A percentile compares a stretch with the other conserved stretches of the same genome.
Evolutionary conservation across 2,888 invertebrate species (phyloP).

Genomic region (Neoascia interrupta): DNA sequence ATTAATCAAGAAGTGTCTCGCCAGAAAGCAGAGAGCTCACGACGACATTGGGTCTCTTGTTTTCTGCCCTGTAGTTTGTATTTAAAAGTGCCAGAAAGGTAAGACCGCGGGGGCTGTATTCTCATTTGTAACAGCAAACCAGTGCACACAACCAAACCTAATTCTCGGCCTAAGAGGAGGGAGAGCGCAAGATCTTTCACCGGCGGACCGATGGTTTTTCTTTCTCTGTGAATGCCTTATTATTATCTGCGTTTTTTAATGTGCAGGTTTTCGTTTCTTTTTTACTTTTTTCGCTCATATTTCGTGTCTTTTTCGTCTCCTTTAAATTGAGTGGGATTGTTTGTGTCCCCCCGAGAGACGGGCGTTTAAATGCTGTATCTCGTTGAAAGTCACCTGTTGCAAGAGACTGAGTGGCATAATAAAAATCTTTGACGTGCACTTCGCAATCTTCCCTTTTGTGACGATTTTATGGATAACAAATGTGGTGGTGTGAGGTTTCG

Average conservation of each 20-base stretch:
- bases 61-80: too few species aligned
- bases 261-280: constrained; percentile 41
- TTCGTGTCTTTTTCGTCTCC: neutral
- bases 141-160: neutral
- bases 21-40: constrained; percentile 47
- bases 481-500: too few species aligned
- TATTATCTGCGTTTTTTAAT: constrained; percentile 41
- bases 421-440: constrained; percentile 39
- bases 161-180: neutral
- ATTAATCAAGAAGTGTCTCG: constrained; percentile 65
- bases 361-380: constrained; percentile 3
- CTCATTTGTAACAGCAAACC: constrained; percentile 15
- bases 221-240: neutral
- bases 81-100: too few species aligned
- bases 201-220: too few species aligned
- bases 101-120: constrained; percentile 10
- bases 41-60: constrained; percentile 13
- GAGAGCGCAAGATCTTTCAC: neutral
- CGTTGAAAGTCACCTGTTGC: constrained; percentile 62
- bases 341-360: neutral
- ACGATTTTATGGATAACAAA: neutral
- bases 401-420: constrained; percentile 59
- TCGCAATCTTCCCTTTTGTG: neutral
- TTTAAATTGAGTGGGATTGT: constrained; percentile 20
- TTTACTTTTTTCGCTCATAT: neutral